These are phyloP conservation scores for Epinotia nisella DNA, from an alignment of 2,888 invertebrate species.

Conservation along the genomic window DNA sequence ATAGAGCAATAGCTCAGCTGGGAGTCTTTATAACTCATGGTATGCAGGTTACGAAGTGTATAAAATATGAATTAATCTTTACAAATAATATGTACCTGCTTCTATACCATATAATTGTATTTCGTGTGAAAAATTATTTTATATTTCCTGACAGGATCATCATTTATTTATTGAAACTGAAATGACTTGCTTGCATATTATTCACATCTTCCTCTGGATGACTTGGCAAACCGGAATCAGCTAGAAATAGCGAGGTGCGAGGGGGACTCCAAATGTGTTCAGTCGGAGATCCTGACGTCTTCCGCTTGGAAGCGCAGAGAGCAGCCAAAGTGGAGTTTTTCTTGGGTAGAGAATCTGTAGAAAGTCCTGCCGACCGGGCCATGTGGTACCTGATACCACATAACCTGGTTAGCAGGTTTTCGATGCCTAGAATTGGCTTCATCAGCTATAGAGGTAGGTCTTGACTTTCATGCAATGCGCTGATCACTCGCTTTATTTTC, in stretches of 20 bases:
- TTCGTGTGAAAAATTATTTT: not conserved
- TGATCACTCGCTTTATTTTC: not conserved
- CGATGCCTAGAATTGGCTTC: too few species aligned
- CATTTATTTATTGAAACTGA: not conserved
- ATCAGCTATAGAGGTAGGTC: too few species aligned
- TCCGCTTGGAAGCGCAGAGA: too few species aligned
- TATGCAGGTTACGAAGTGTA: not conserved
- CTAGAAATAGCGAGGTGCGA: too few species aligned
- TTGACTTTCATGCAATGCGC: not conserved
- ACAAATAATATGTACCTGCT: not conserved
- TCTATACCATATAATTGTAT: not conserved
- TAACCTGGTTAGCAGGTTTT: too few species aligned
- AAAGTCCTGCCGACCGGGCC: too few species aligned
- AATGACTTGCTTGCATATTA: not conserved
- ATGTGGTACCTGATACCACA: too few species aligned
- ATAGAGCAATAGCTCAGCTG: constrained; percentile 29
- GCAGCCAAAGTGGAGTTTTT: too few species aligned
- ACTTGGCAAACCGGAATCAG: too few species aligned
- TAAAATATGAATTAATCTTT: constrained; percentile 3
- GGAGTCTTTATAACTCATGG: constrained; percentile 15
- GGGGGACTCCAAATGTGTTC: too few species aligned
- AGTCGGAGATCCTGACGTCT: too few species aligned
- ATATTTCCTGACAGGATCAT: not conserved
- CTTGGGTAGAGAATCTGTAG: too few species aligned
- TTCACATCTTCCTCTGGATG: not conserved